Base-by-base conservation (phyloP, 2,888 invertebrate species). In the Hypolimnas misippus region DNA sequence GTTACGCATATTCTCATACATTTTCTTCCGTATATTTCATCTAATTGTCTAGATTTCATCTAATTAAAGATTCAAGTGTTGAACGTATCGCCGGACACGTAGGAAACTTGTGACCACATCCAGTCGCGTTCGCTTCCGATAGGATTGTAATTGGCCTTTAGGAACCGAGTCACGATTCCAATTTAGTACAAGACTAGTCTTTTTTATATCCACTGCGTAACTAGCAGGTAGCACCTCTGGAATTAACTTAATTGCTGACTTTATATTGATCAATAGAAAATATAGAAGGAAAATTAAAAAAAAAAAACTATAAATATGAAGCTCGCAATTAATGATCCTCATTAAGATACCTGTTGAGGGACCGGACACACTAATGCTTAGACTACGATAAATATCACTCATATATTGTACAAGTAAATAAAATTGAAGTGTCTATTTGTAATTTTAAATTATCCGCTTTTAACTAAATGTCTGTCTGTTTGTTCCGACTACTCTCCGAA, bases 41-140 rank as follows among this genome's bases (percentile, higher is more conserved):
- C 33, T 10, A 62, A 44, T 54, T 53, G 42, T 61, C 58, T 64
- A 56, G 50, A 62, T 62, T 65, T 62, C 54, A 57, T 50, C 35
- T 12, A 62, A 62, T 63, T 66, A 59, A 16, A 42, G 10, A 66
- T 66, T 66, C 63, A 51, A 46, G 56, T 51, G 57, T 53, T 44
- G 57, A 50, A 29, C 25, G 17, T 49, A 50, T 40, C 50, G 51
- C 25, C 60, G 66, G 60, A 63, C 56, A 51, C 60, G 60, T 52
- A 56, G 59, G 46, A 40, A 21, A 72, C 69, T 63, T 63, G 65
- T 60, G 66, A 62, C 72, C 73, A 76, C 78, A 81, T 81, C 79
- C 80, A 66, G 67, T 63, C 68, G 70, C 66, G 70, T 68, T 70
- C 65, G 78, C 83, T 82, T 85, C 83, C 82, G 82, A 82, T 76